These are phyloP conservation scores for Sorex araneus DNA, from an alignment of 2,113 vertebrate species.

Conservation along the genomic window DNA sequence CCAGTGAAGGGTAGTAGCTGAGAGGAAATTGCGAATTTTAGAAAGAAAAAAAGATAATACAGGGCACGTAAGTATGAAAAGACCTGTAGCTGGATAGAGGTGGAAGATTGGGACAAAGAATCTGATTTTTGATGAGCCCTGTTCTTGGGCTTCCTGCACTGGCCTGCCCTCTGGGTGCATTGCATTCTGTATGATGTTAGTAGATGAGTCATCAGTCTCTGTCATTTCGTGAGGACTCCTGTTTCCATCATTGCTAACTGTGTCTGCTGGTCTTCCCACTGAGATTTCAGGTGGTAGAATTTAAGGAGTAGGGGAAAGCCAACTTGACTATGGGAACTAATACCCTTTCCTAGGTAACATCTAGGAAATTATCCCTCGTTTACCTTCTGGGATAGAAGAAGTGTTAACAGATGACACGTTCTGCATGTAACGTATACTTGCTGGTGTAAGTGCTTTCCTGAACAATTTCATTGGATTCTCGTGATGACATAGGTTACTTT, in stretches of 20 bases:
- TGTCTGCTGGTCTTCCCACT: not conserved
- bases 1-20: too few species aligned
- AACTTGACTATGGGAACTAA: not conserved
- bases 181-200: not conserved
- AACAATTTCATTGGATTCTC: not conserved
- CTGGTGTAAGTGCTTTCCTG: not conserved
- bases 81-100: not conserved
- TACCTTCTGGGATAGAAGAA: not conserved
- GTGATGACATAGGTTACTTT: not conserved
- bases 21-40: fast-evolving
- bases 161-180: not conserved
- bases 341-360: not conserved
- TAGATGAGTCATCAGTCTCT: not conserved
- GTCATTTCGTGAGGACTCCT: not conserved
- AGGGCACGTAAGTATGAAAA: not conserved
- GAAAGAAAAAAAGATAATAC: not conserved
- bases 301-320: too few species aligned
- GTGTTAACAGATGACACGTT: not conserved
- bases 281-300: not conserved
- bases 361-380: not conserved
- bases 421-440: not conserved
- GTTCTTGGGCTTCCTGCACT: not conserved
- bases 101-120: not conserved
- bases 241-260: not conserved
- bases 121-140: not conserved